Percentiles rank a stretch among this genome's conserved stretches.
phyloP scores from a whole-genome alignment of 2,113 vertebrate genomes.

The Oncorhynchus nerka region DNA sequence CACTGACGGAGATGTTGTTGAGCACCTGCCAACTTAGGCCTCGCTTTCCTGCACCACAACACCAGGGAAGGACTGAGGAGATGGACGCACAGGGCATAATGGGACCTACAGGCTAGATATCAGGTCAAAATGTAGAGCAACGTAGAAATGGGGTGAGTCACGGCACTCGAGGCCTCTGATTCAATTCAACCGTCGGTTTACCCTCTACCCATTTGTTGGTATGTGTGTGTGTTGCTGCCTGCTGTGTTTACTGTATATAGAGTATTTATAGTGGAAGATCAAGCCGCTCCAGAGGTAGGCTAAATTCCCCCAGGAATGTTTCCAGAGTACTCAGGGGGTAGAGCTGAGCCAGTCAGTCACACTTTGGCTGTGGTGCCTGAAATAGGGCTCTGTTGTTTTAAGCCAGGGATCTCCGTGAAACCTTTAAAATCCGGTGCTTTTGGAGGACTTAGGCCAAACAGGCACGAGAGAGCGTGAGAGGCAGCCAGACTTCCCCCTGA shows the following conservation, averaged over 20 bases:
- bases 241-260: constrained; percentile 47
- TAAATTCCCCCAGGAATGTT: constrained; percentile 19
- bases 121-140: background rate
- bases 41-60: constrained; percentile 23
- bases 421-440: constrained; percentile 25
- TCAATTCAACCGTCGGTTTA: constrained; percentile 12
- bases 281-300: constrained; percentile 49
- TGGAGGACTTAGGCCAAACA: constrained; percentile 18
- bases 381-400: constrained; percentile 39
- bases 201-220: constrained; percentile 37
- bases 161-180: constrained; percentile 17
- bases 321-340: constrained; percentile 20
- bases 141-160: background rate
- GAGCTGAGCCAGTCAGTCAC: constrained; percentile 30
- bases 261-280: constrained; percentile 62
- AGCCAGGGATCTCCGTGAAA: constrained; percentile 26
- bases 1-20: constrained; percentile 62
- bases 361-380: constrained; percentile 22
- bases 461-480: constrained; percentile 31
- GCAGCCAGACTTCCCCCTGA: constrained; percentile 31
- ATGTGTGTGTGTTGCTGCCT: constrained; percentile 24
- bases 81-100: background rate
- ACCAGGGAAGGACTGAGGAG: background rate
- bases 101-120: background rate
- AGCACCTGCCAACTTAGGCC: constrained; percentile 54